phyloP scores from a whole-genome alignment of 2,888 invertebrate genomes.

The Caenorhabditis sp. region DNA sequence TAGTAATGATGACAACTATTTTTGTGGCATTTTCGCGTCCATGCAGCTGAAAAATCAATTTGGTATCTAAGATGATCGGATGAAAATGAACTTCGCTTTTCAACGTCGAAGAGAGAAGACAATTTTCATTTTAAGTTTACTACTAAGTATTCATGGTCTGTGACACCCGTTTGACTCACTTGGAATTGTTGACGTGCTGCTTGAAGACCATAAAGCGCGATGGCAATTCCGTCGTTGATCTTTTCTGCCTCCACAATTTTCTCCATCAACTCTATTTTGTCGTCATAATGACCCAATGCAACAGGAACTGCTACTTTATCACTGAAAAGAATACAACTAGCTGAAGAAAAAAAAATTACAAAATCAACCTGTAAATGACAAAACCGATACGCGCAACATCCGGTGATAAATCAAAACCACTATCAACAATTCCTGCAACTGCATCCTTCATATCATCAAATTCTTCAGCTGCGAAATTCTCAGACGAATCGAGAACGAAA shows the following conservation, averaged over 20 bases:
- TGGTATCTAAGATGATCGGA: too few relatives aligned
- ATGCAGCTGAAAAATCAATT: constrained; percentile 45
- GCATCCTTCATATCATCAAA: constrained; percentile 63
- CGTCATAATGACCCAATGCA: constrained; percentile 69
- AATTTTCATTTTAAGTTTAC: too few relatives aligned
- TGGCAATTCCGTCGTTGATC: constrained; percentile 59
- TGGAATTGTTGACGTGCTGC: constrained; percentile 68
- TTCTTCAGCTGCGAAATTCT: constrained; percentile 62
- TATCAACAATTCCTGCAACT: constrained; percentile 65
- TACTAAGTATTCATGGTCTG: too few relatives aligned
- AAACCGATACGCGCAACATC: constrained; percentile 68
- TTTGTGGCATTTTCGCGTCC: constrained; percentile 62
- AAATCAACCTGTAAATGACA: constrained; percentile 61
- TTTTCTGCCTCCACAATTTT: constrained; percentile 65
- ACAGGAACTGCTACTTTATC: constrained; percentile 69
- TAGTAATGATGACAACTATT: constrained; percentile 66
- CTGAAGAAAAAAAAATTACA: neutral
- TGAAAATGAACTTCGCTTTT: too few relatives aligned
- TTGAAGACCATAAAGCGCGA: constrained; percentile 67
- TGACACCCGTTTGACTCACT: constrained; percentile 17
- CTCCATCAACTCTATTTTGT: constrained; percentile 66
- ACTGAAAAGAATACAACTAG: constrained; percentile 49
- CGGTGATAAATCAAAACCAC: constrained; percentile 67
- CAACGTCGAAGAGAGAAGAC: too few relatives aligned
- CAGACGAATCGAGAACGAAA: constrained; percentile 66